Evolutionary conservation across 2,797 vertebrate species (phyloP), one percentile per base, ranked within the genome.

Genomic region (Microctenopoma stevenorrisi): DNA sequence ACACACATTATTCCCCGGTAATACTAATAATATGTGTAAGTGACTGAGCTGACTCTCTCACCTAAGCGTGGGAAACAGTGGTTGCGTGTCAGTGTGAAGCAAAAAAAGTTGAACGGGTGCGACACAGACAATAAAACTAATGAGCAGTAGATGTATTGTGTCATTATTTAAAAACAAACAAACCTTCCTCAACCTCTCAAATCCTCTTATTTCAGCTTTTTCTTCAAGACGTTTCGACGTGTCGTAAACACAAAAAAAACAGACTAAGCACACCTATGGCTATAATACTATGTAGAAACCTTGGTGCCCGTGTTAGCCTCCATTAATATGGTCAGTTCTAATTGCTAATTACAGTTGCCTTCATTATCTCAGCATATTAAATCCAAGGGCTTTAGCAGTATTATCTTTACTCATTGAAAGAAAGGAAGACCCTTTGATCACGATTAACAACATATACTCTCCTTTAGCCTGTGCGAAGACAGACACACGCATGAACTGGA

Each of bases 1-100:
- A 87, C 87, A 84, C 83, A 89, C 83, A 83, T 89, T 90, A 86
- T 89, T 88, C 81, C 83, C 80, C 79, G 76, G 75, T 79, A 82
- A 85, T 85, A 81, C 86, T 86, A 88, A 88, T 88, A 89, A 86
- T 89, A 75, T 77, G 79, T 61, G 67, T 69, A 63, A 64, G 56
- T 44, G 68, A 69, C 82, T 84, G 84, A 89, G 85, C 86, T 86
- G 84, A 82, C 68, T 75, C 26, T 63, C 84, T 85, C 71, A 76
- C 86, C 83, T 87, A 58, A 71, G 62, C 53, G 64, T 55, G 62
- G 68, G 68, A 85, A 77, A 78, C n/a, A 3, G 47, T 33, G 55
- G 54, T 69, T 67, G 37, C 12, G 50, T 35, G 14, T 78, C 61
- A 60, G 72, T 78, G 75, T 66, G 61, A 74, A 78, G 59, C 22